Base-by-base conservation (phyloP, 37 sponge, comb jelly and placozoan species). In the Theonella swinhoei region DNA sequence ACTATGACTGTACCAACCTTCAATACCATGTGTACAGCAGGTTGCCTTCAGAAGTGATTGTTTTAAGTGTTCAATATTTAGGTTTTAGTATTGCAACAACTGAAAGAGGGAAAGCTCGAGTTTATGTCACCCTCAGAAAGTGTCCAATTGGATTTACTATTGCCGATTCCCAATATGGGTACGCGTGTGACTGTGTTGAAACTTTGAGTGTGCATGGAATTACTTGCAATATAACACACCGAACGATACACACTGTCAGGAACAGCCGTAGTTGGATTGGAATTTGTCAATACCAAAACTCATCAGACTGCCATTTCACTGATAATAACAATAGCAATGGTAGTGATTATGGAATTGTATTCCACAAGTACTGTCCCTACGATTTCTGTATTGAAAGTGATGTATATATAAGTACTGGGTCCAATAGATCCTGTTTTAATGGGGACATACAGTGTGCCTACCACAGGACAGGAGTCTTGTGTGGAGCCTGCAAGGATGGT, bases 391-490 rank as follows among this genome's bases (percentile, higher is more conserved):
- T 35, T 30, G 8, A 24, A 40, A 36, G n/a, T 26, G 19, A 3
- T 62, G 64, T 82, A 7, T 30, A 1, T 14, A 54, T 64, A 32
- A 11, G 31, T 2, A 63, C 26, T 26, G 34, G 54, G 14, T 14
- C 54, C 11, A 47, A 14, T 17, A 7, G 7, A 7, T 14, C 54
- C 14, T 7, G 14, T 47, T 47, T 72, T 30, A 38, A 24, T 1
- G 34, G 72, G 34, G 72, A 88, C 42, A 38, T 30, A 24, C 89
- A 88, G 78, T 88, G 89, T 77, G 23, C 14, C 20, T 77, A 78
- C 72, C 60, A 82, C 29, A 26, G 89, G 1, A 72, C 83, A 28
- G 83, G 83, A 8, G 58, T 88, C 25, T 34, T 82, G 34, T 88
- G 89, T 71, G 83, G 89, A 14, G 54, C 77, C 9, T 88, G 89